A percentile compares a stretch with the other conserved stretches of the same genome.
Evolutionary conservation across 2,888 invertebrate genomes (phyloP).

Genomic region (Ypsolopha scabrella): DNA sequence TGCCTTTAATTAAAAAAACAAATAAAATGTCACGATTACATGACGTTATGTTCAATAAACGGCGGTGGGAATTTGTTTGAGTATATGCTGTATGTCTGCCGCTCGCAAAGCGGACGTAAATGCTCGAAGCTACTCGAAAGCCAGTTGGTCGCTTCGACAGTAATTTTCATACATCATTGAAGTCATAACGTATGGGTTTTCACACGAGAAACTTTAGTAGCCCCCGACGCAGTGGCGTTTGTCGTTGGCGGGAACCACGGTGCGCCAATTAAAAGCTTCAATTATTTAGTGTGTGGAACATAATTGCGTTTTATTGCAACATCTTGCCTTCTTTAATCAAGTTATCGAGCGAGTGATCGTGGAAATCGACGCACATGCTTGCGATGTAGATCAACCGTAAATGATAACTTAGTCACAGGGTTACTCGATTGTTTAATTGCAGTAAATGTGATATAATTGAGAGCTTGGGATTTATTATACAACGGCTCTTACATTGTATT

Average conservation of each 20-base stretch:
- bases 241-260: conserved; percentile 8
- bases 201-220: not conserved
- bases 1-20: not conserved
- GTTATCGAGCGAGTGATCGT: conserved; percentile 20
- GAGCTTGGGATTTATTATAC: no score
- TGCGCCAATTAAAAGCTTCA: conserved; percentile 27
- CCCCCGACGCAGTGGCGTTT: not conserved
- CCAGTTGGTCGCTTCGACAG: no score
- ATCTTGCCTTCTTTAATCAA: conserved; percentile 16
- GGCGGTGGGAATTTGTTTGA: not conserved
- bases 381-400: not conserved
- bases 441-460: no score
- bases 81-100: no score
- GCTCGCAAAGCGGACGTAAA: no score
- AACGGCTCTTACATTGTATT: no score
- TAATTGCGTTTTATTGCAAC: conserved; percentile 36
- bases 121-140: no score
- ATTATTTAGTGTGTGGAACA: conserved; percentile 25
- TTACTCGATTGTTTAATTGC: no score
- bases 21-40: conserved; percentile 15
- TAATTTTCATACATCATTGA: conserved; percentile 18
- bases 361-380: conserved; percentile 1
- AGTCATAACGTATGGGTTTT: conserved; percentile 37
- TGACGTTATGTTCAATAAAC: conserved; percentile 10
- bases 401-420: not conserved